Conservation (phyloP, 2,113 vertebrate species). For the Hippocampus mohnikei region DNA sequence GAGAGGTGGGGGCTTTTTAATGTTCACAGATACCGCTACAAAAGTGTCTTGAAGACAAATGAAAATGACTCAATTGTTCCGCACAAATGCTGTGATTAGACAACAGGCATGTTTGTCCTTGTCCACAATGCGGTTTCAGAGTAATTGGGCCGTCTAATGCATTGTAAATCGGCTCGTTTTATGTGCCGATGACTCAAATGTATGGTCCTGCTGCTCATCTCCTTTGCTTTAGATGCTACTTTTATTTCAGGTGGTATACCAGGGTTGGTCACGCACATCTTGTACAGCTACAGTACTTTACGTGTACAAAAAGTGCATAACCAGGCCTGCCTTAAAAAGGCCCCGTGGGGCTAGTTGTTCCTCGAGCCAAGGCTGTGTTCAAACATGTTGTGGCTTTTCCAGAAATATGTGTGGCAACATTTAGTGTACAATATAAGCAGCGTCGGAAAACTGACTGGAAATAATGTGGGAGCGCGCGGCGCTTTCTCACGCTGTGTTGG, state of each 20-base stretch:
- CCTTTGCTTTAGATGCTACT: not conserved
- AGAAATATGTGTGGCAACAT: conserved; percentile 38
- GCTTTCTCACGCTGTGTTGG: not conserved
- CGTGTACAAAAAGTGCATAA: conserved; percentile 37
- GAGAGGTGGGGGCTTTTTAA: conserved; percentile 19
- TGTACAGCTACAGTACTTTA: conserved; percentile 47
- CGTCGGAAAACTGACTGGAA: conserved; percentile 15
- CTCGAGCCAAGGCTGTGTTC: conserved; percentile 39
- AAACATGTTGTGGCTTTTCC: conserved; percentile 34
- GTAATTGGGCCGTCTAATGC: conserved; percentile 43
- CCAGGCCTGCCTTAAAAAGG: not conserved
- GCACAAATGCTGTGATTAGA: conserved; percentile 21
- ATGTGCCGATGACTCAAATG: conserved; percentile 52
- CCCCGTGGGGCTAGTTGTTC: conserved; percentile 35
- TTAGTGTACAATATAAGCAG: conserved; percentile 12
- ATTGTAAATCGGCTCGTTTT: conserved; percentile 46
- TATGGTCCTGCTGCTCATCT: conserved; percentile 39
- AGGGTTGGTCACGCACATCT: conserved; percentile 17
- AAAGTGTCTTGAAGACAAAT: conserved; percentile 17
- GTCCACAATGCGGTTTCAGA: conserved; percentile 27
- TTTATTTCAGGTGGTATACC: conserved; percentile 23
- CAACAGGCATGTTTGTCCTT: conserved; percentile 22
- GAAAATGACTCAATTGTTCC: conserved; percentile 15
- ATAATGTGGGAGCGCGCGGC: conserved; percentile 16
- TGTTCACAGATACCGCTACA: not conserved